These are phyloP conservation scores for Rattus rattus DNA, from an alignment of 2,113 vertebrate species.

Conservation along the genomic window DNA sequence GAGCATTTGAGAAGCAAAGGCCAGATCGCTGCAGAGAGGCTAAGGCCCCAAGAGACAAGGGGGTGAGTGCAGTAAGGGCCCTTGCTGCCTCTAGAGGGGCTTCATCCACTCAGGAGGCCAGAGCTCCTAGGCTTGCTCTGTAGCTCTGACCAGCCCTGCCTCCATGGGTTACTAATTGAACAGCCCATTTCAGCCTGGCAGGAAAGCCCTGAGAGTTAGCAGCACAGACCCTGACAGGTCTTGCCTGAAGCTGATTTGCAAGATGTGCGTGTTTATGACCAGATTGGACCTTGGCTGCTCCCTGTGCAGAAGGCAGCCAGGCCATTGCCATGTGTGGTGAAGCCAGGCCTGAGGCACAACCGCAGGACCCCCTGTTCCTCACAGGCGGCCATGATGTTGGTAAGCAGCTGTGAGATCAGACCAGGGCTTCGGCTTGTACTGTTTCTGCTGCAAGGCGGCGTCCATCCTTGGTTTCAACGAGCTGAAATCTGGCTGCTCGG, in stretches of 20 bases:
- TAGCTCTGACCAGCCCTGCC: background rate
- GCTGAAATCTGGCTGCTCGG: background rate
- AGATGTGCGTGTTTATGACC: background rate
- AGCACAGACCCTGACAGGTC: background rate
- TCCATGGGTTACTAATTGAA: background rate
- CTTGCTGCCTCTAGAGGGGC: background rate
- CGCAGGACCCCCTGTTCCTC: background rate
- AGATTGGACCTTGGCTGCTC: background rate
- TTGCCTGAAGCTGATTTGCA: constrained; percentile 6
- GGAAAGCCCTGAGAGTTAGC: background rate
- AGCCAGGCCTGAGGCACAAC: background rate
- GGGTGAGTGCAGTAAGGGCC: background rate
- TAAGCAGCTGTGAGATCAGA: background rate
- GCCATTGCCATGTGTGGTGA: background rate
- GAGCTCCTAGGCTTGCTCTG: background rate
- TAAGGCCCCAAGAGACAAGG: background rate
- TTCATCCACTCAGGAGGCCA: background rate
- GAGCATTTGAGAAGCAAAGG: background rate
- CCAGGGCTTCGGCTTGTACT: background rate
- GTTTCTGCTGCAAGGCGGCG: background rate
- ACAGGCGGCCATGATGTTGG: background rate
- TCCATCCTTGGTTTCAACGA: background rate
- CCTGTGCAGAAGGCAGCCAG: background rate
- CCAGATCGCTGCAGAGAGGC: background rate
- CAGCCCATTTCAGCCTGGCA: background rate